Base-by-base conservation (phyloP, 2,888 invertebrate genomes). In the Brachypalpus laphriformis region DNA sequence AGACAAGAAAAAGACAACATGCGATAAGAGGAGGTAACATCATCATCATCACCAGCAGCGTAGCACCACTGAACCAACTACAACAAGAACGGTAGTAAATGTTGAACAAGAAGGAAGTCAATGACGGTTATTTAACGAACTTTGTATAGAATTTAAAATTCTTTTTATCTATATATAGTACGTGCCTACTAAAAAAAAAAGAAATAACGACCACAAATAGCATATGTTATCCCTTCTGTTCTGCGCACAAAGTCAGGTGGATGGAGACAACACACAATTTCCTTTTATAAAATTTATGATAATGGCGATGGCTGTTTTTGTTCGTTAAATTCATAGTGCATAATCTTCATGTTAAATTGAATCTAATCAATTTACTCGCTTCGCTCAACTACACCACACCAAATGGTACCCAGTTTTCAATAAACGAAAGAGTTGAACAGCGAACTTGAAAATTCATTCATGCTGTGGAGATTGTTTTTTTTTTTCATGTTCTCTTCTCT, bases 61-160 rank as follows among this genome's bases (percentile, higher is more conserved):
- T 1, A n/a, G 8, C 4, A n/a, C 1, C 11, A 37, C 28, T 28
- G 7, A 11, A 37, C 37, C 11, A 37, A 11, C 37, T n/a, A 11
- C 16, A 45, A 56, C 65, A 57, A 76, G 57, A 76, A 82, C 65
- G 57, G 51, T 65, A 66, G 70, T 68, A 68, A 42, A 70, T 82
- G 70, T 51, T 31, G 40, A 49, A 77, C 77, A 77, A 82, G 77
- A 51, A 78, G 82, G 82, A 82, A 82, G 78, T 83, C 66, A 78
- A 56, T 70, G 85, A 81, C 85, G 85, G 85, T 85, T 85, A 85
- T 85, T 85, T 85, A 85, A 85, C 85, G 61, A 85, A 76, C 71
- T 77, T 82, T 65, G 51, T 34, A 28, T 42, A 61, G 59, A 81
- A 83, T 75, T 81, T 57, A 1, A 47, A 80, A 70, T 61, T 31